phyloP scores from a whole-genome alignment of 2,797 vertebrate species.

The Pseudomugil tenellus region DNA sequence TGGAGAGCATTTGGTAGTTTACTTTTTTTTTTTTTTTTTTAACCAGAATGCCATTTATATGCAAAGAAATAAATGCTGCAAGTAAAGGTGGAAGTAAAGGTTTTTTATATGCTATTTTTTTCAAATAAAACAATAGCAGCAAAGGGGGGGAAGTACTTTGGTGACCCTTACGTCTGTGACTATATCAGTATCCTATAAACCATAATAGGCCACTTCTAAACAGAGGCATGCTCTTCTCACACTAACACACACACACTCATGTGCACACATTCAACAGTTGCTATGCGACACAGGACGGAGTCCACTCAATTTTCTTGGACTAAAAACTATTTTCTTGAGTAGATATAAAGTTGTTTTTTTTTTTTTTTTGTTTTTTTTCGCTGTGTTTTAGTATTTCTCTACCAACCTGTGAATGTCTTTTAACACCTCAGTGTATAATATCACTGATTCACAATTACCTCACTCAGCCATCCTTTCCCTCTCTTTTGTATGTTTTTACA shows the following conservation, averaged over 20 bases:
- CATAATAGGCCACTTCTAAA: slow-evolving; percentile 46
- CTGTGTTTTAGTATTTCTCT: background rate
- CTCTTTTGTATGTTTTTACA: slow-evolving; percentile 46
- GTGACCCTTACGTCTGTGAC: slow-evolving; percentile 8
- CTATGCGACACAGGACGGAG: slow-evolving; percentile 75
- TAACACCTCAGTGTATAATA: slow-evolving; percentile 5
- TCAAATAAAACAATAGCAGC: slow-evolving; percentile 19
- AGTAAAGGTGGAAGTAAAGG: background rate
- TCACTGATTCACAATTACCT: slow-evolving; percentile 33
- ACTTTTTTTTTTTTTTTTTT: background rate
- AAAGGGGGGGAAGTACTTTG: slow-evolving; percentile 15
- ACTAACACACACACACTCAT: slow-evolving; percentile 10
- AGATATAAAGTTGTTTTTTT: slow-evolving; percentile 28
- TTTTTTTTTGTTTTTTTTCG: slow-evolving; percentile 8
- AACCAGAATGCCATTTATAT: background rate
- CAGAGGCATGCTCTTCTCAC: slow-evolving; percentile 23
- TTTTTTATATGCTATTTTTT: background rate
- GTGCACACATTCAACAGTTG: slow-evolving; percentile 64
- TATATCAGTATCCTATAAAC: slow-evolving; percentile 30
- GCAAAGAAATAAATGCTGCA: background rate
- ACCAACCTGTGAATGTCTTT: slow-evolving; percentile 7
- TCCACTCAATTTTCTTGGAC: slow-evolving; percentile 59
- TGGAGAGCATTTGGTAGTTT: background rate
- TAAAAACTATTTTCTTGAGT: slow-evolving; percentile 43
- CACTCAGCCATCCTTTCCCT: slow-evolving; percentile 43